phyloP scores from a whole-genome alignment of 2,797 vertebrate species.

The Danio kyathit region DNA sequence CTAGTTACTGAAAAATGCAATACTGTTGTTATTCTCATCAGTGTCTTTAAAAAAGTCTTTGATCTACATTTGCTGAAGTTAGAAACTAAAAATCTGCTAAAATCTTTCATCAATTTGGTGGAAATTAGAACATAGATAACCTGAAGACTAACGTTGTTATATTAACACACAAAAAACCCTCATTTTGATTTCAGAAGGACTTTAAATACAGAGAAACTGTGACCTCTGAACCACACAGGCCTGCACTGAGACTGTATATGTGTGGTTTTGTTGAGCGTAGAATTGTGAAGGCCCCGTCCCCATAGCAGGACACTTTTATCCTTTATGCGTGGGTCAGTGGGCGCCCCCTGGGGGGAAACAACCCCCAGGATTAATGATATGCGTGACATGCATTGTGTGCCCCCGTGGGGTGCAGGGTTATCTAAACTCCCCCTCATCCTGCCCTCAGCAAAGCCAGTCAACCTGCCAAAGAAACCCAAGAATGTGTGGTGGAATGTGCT shows the following conservation, averaged over 20 bases:
- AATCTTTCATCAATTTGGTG: too few species aligned
- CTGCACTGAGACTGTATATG: background rate
- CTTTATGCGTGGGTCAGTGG: constrained; percentile 91
- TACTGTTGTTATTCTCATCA: too few species aligned
- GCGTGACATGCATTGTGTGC: constrained; percentile 83
- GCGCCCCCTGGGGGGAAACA: constrained; percentile 87
- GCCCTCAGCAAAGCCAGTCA: constrained; percentile 30
- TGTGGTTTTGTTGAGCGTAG: constrained; percentile 68
- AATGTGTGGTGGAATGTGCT: constrained; percentile 49
- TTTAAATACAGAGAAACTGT: background rate
- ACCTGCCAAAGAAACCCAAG: constrained; percentile 54
- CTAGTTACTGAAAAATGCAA: too few species aligned
- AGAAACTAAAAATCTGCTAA: too few species aligned
- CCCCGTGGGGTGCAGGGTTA: constrained; percentile 70
- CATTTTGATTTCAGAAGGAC: too few species aligned
- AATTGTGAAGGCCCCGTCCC: constrained; percentile 72
- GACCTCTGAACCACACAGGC: constrained; percentile 17
- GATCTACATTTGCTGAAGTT: too few species aligned
- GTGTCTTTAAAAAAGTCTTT: too few species aligned
- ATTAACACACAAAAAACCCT: too few species aligned
- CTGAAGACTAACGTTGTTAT: too few species aligned
- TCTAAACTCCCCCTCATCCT: constrained; percentile 63
- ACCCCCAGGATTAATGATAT: constrained; percentile 93
- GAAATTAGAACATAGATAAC: too few species aligned
- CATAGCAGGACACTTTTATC: constrained; percentile 86